Evolutionary conservation across 2,113 vertebrate species (phyloP).

Genomic region (Penelope pileata): DNA sequence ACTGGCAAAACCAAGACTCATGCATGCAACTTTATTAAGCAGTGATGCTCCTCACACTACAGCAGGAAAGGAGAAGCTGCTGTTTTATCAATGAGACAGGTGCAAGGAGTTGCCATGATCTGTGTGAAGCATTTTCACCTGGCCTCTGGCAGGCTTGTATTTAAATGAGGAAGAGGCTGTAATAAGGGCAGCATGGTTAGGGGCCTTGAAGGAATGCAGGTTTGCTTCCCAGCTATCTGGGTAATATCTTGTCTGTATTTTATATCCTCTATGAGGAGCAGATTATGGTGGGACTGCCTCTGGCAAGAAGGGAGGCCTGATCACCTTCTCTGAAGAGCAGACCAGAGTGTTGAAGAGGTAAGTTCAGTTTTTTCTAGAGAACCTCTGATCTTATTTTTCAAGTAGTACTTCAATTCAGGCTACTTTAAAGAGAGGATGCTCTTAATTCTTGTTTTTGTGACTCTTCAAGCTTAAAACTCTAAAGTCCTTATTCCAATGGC

Average conservation of each 20-base stretch:
- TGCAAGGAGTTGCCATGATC: not conserved
- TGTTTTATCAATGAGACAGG: not conserved
- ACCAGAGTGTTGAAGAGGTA: not conserved
- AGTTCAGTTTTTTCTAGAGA: not conserved
- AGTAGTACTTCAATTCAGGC: not conserved
- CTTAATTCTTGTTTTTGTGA: not conserved
- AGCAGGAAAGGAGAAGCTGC: not conserved
- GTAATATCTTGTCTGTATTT: not conserved
- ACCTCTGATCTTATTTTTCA: not conserved
- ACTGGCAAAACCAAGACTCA: not conserved
- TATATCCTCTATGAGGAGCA: fast-evolving
- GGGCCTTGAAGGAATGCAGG: fast-evolving
- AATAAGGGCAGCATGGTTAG: fast-evolving
- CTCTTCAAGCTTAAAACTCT: not conserved
- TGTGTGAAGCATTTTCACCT: not conserved
- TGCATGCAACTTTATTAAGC: not conserved
- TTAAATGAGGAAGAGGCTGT: not conserved
- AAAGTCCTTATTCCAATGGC: not conserved
- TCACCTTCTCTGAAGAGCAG: not conserved
- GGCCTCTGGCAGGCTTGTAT: not conserved
- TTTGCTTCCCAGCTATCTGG: fast-evolving
- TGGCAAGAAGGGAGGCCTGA: not conserved
- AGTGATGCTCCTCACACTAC: not conserved
- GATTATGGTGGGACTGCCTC: not conserved
- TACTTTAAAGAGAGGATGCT: not conserved